Percentiles rank a stretch among this genome's conserved stretches.
Evolutionary conservation across 2,113 vertebrate genomes (phyloP).

Genomic region (Dasypus novemcinctus): DNA sequence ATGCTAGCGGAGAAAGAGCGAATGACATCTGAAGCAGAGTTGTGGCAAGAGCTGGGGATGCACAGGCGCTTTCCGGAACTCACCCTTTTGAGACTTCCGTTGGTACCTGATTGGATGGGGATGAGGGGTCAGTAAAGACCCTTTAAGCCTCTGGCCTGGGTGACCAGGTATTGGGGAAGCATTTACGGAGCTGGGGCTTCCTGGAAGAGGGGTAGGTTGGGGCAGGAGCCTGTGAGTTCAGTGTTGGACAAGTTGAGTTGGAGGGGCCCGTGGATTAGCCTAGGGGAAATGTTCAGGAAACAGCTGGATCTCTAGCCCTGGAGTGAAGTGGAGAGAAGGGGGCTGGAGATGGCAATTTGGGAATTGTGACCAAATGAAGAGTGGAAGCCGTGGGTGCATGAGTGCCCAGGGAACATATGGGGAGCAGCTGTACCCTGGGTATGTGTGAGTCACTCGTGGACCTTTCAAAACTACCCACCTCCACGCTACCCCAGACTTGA

Average conservation of each 20-base stretch:
- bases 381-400: background rate
- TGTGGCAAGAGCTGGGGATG: background rate
- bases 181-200: background rate
- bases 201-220: background rate
- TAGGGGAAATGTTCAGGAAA: background rate
- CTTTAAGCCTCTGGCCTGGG: background rate
- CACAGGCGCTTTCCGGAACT: background rate
- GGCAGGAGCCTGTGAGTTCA: background rate
- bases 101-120: background rate
- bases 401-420: background rate
- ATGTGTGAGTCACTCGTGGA: background rate
- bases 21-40: background rate
- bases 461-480: slow-evolving; percentile 42
- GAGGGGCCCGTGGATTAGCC: background rate
- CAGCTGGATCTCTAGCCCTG: background rate
- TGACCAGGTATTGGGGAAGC: background rate
- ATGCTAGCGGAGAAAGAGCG: background rate
- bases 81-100: background rate
- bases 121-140: background rate
- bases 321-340: background rate
- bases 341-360: background rate
- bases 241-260: background rate
- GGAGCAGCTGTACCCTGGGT: background rate
- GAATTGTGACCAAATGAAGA: background rate
- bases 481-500: slow-evolving; percentile 24